phyloP scores from a whole-genome alignment of 2,113 vertebrate genomes.

The Polypterus senegalus region DNA sequence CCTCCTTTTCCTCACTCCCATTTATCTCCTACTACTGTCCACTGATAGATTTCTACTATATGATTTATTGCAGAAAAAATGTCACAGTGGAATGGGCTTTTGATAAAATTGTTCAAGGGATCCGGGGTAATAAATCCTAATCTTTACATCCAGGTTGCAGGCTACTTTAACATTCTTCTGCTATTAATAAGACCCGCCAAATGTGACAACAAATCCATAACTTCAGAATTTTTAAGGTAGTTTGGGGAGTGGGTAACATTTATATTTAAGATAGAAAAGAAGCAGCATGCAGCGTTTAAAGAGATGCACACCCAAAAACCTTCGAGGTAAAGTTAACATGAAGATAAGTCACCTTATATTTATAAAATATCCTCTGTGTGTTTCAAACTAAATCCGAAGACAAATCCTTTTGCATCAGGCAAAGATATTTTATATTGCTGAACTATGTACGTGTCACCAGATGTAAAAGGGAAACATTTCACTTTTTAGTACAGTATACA shows the following conservation, averaged over 20 bases:
- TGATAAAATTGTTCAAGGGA: constrained; percentile 99
- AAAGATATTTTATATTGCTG: too few relatives aligned
- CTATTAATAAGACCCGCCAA: constrained; percentile 89
- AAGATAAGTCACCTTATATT: constrained; percentile 33
- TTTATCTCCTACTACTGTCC: constrained; percentile 97
- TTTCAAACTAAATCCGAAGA: constrained; percentile 8
- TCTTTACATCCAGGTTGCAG: constrained; percentile 86
- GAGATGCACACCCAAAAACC: constrained; percentile 17
- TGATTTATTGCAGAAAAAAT: constrained; percentile 99
- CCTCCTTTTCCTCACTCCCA: constrained; percentile 86
- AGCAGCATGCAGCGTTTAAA: constrained; percentile 19
- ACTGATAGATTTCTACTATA: constrained; percentile 82
- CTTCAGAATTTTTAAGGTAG: constrained; percentile 68
- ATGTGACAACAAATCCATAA: constrained; percentile 85
- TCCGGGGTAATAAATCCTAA: constrained; percentile 97
- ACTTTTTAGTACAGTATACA: too few relatives aligned
- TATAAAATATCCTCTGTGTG: constrained; percentile 1
- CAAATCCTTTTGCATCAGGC: constrained; percentile 9
- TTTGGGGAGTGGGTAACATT: constrained; percentile 62
- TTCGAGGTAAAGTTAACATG: constrained; percentile 31
- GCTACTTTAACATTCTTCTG: constrained; percentile 89
- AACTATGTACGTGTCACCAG: too few relatives aligned
- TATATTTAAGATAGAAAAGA: constrained; percentile 47
- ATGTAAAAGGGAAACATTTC: too few relatives aligned
- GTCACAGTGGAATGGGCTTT: constrained; percentile 97